Percentiles rank a stretch among this genome's conserved stretches.
Evolutionary conservation across 2,797 vertebrate genomes (phyloP).

Genomic region (Tiaroga cobitis): DNA sequence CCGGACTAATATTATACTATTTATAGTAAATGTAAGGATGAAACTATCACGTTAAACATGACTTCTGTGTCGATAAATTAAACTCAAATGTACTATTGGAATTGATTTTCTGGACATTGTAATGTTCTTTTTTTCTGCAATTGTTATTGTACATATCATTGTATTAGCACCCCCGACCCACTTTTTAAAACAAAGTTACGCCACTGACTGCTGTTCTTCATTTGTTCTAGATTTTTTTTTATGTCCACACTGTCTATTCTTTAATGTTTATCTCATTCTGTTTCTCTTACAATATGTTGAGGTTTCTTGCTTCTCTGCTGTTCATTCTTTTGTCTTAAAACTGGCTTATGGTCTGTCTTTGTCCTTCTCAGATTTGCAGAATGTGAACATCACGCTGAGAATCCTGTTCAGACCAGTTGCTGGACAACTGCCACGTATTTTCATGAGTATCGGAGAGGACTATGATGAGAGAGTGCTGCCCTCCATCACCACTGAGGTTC

Average conservation of each 20-base stretch:
- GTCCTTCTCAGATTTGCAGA: conserved; percentile 88
- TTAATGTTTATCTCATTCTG: not conserved
- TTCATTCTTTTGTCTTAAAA: not conserved
- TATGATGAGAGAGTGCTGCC: conserved; percentile 96
- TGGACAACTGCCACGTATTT: conserved; percentile 90
- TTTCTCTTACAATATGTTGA: not conserved
- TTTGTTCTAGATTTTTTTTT: not conserved
- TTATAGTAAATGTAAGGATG: no score
- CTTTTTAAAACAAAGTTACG: no score
- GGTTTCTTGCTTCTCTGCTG: not conserved
- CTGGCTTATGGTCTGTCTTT: not conserved
- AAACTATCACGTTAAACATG: no score
- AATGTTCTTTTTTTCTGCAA: not conserved
- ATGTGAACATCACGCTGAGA: conserved; percentile 95
- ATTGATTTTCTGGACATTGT: not conserved
- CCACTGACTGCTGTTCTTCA: not conserved
- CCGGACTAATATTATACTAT: no score
- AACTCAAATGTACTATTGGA: not conserved
- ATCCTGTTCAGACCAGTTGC: conserved; percentile 93
- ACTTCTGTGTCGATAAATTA: no score
- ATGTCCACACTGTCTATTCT: not conserved
- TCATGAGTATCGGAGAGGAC: conserved; percentile 95
- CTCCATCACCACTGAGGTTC: conserved; percentile 96
- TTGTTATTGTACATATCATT: no score
- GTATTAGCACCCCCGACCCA: no score